These are phyloP conservation scores for Nothocercus nigrocapillus DNA, from an alignment of 2,113 vertebrate genomes.

Conservation along the genomic window DNA sequence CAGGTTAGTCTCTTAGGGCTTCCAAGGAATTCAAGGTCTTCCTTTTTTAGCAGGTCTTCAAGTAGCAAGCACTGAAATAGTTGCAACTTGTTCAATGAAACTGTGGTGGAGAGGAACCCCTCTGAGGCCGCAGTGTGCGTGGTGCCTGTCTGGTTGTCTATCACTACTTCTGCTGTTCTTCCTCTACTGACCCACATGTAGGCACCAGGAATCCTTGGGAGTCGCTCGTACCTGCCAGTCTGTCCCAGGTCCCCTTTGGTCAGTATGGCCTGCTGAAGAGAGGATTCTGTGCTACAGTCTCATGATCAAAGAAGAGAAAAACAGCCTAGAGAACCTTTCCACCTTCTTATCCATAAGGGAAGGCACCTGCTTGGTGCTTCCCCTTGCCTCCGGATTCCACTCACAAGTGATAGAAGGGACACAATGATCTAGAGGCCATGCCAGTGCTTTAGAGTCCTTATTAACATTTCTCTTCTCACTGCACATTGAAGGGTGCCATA, in stretches of 20 bases:
- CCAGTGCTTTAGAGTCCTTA: background rate
- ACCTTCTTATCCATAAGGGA: background rate
- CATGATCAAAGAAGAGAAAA: background rate
- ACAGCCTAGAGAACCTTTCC: background rate
- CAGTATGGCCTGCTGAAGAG: background rate
- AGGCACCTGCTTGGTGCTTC: background rate
- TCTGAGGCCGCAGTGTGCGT: background rate
- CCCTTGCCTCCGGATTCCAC: conserved; percentile 16
- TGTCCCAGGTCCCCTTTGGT: background rate
- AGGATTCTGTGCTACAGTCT: background rate
- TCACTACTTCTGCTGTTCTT: background rate
- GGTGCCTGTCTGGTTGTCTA: background rate
- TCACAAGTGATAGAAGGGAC: background rate
- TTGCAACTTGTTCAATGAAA: background rate
- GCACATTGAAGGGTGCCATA: background rate
- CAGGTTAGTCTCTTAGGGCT: background rate
- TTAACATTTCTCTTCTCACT: background rate
- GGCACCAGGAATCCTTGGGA: background rate
- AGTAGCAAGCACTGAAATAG: background rate
- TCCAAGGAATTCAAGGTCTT: background rate
- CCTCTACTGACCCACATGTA: background rate
- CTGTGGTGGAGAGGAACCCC: background rate
- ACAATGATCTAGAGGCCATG: background rate
- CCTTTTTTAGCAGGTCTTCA: background rate
- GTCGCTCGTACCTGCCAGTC: background rate